These are phyloP conservation scores for Pachypsylla venusta DNA, from an alignment of 1,140 invertebrate species.

Conservation along the genomic window DNA sequence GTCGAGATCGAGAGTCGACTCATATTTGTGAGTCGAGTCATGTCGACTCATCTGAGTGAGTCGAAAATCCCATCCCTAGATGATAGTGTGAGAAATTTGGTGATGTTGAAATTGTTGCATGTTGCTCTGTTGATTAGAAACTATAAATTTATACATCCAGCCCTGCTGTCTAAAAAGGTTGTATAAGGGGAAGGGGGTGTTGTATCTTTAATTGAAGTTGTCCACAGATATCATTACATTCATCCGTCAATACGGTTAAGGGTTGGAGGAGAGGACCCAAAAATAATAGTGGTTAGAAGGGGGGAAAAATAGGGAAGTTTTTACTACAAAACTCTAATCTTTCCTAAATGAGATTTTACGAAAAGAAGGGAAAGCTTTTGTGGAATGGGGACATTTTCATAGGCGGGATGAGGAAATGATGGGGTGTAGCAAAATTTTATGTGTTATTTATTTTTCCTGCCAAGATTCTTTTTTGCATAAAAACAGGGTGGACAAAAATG, in stretches of 20 bases:
- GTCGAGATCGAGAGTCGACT: too few relatives aligned
- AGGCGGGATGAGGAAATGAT: neutral
- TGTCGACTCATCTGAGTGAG: too few relatives aligned
- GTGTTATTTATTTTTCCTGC: neutral
- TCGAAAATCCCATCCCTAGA: neutral
- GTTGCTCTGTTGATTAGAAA: too few relatives aligned
- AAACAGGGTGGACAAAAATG: too few relatives aligned
- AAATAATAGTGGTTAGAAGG: neutral
- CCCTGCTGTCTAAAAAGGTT: too few relatives aligned
- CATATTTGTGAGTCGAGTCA: too few relatives aligned
- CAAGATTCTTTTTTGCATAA: too few relatives aligned
- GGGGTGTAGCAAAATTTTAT: neutral
- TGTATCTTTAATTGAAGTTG: constrained; percentile 1
- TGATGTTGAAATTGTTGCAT: too few relatives aligned
- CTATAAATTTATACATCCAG: too few relatives aligned
- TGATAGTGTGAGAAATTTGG: too few relatives aligned
- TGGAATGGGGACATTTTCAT: neutral
- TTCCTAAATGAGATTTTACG: constrained; percentile 8
- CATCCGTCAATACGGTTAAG: constrained; percentile 1
- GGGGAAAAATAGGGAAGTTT: neutral
- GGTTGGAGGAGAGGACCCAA: neutral
- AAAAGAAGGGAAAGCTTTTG: neutral
- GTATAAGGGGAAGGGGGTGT: neutral
- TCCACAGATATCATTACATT: neutral
- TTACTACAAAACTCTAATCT: neutral